Conservation (phyloP, 2,888 invertebrate genomes). For the Tachystola acroxantha region DNA sequence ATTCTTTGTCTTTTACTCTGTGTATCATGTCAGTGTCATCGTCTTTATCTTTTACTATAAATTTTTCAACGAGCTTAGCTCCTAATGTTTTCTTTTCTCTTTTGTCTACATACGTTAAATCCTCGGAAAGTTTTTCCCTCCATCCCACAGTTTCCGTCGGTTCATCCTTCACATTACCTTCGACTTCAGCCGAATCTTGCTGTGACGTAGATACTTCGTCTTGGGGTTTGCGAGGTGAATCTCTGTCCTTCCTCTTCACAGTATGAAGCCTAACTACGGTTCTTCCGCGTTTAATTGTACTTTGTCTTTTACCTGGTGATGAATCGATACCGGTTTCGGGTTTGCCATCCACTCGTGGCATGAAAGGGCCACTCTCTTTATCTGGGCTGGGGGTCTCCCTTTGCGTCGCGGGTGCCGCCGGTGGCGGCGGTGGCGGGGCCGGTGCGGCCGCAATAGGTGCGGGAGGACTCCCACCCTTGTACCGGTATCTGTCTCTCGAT, state of each 20-base stretch:
- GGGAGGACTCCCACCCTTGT: conserved; percentile 33
- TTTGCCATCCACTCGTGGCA: conserved; percentile 67
- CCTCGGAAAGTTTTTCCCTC: conserved; percentile 81
- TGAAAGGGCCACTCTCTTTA: conserved; percentile 56
- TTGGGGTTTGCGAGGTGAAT: conserved; percentile 60
- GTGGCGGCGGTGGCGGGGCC: conserved; percentile 6
- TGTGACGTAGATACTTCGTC: conserved; percentile 18
- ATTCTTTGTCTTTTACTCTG: conserved; percentile 3
- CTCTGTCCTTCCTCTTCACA: conserved; percentile 68
- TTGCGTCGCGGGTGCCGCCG: conserved; percentile 19
- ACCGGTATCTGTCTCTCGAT: conserved; percentile 80
- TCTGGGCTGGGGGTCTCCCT: conserved; percentile 36
- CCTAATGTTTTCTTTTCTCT: conserved; percentile 83
- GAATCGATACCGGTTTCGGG: conserved; percentile 63
- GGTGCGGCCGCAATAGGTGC: too few relatives aligned
- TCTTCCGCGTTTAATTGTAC: conserved; percentile 84
- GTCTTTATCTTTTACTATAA: conserved; percentile 80
- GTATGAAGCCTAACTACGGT: conserved; percentile 87
- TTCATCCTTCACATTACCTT: conserved; percentile 13
- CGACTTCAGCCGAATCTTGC: conserved; percentile 9
- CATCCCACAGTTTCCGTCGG: conserved; percentile 48
- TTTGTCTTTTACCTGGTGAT: conserved; percentile 57
- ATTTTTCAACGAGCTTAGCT: conserved; percentile 86
- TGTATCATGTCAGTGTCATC: conserved; percentile 25
- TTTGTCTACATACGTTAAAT: conserved; percentile 67